Evolutionary conservation across 2,113 vertebrate species (phyloP), one percentile per base, ranked within the genome.

Genomic region (Muscicapa adusta): DNA sequence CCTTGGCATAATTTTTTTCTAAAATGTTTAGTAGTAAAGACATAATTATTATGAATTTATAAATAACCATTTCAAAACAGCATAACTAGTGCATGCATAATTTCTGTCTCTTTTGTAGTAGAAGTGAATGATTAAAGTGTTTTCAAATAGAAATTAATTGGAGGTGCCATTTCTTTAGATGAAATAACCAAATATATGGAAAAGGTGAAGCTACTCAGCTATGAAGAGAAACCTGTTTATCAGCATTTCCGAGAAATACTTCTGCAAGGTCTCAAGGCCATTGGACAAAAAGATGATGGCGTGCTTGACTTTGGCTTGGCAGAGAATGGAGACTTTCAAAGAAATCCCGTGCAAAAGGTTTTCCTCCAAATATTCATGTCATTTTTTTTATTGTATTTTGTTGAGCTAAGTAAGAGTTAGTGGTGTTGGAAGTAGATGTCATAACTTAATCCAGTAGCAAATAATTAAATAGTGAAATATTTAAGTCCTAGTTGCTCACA

Each of bases 101-200:
- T 91, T 91, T 89, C 57, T 71, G 29, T 56, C 68, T 67, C 60
- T 92, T 88, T 67, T 80, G n/a, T 85, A 42, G 26, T 83, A 74
- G 45, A 81, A 91, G 12, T 80, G 57, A 89, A 50, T 75, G 61
- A 72, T 84, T 89, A 85, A 75, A 91, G 42, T 82, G 53, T 89
- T 95, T 91, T 82, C 54, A 83, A 87, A 92, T 24, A 86, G 33
- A 88, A 81, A 76, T 89, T 92, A 87, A 95, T 91, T 75, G 14
- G 54, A 88, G 38, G 42, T 98, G 77, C 94, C 34, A 50, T 93
- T 96, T 86, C 86, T 97, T 88, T 96, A 99, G 99, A 95, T 93
- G 99, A 99, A 98, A 97, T 99, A 89, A 94, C 97, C 81, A 98
- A 96, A 77, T 99, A 99, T 92, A 97, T 99, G 98, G 98, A 99